Evolutionary conservation across 2,888 invertebrate species (phyloP).

Genomic region (Stenichneumon culpator): DNA sequence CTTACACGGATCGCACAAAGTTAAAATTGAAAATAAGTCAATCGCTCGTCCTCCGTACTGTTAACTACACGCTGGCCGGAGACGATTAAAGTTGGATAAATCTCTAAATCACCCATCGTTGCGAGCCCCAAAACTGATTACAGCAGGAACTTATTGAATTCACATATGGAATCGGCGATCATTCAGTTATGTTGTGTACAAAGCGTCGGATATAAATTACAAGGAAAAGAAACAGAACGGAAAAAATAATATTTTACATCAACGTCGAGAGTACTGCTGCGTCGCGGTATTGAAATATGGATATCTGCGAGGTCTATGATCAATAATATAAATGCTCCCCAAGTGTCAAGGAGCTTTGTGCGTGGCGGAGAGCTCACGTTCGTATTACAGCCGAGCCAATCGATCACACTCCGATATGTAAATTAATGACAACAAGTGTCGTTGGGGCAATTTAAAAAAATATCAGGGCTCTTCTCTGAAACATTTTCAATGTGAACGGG

Average conservation of each 20-base stretch:
- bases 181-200: constrained; percentile 37
- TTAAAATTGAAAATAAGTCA: constrained; percentile 36
- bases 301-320: constrained; percentile 64
- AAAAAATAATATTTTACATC: constrained; percentile 29
- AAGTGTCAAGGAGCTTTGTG: constrained; percentile 52
- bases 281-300: constrained; percentile 40
- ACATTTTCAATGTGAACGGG: neutral
- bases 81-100: constrained; percentile 34
- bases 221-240: constrained; percentile 17
- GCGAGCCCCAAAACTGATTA: constrained; percentile 41
- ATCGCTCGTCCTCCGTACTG: constrained; percentile 6
- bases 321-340: constrained; percentile 51
- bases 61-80: neutral
- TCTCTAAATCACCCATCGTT: constrained; percentile 25
- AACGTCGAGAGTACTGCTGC: constrained; percentile 48
- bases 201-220: constrained; percentile 56
- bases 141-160: constrained; percentile 62
- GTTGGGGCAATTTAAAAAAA: constrained; percentile 20
- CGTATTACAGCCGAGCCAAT: constrained; percentile 61
- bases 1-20: constrained; percentile 47
- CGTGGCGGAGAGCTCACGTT: constrained; percentile 50
- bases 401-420: constrained; percentile 55
- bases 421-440: constrained; percentile 43
- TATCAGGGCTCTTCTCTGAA: constrained; percentile 9
- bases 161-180: constrained; percentile 45